Base-by-base conservation (phyloP, 2,113 vertebrate species). In the Platycercus adscitus region DNA sequence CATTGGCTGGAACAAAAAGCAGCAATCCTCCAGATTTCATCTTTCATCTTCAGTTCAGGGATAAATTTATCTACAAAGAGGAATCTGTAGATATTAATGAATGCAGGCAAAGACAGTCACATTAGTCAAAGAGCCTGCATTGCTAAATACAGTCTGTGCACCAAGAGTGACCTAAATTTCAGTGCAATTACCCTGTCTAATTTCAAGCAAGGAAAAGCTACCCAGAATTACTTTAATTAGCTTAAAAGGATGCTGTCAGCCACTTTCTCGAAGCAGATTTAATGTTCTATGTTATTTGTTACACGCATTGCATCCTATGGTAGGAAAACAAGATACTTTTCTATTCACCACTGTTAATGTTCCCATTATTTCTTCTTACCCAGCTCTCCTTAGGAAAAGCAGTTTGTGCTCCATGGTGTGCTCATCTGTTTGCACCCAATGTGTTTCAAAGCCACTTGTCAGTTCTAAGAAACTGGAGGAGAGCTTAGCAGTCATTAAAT, bases 201-300 rank as follows among this genome's bases (percentile, higher is more conserved):
- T 96, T 95, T 89, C 77, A 50, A 84, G 91, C 52, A 81, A 92
- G 92, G 68, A 88, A 95, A 94, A 92, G 37, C 91, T 89, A 65
- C 90, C 53, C 63, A 87, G 77, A 89, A 96, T 95, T 95, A 91
- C 86, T 86, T 96, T 94, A 94, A 97, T 96, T 95, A 96, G 80
- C 83, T 92, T 89, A 78, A 96, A 92, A 89, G 58, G 88, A 81
- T 71, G 86, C 69, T 88, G 80, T 75, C 92, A 86, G 77, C 72
- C 69, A 52, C 82, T 79, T 89, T 94, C 90, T 86, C 2, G 0
- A 44, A 84, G 88, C 50, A 78, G 64, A 84, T 75, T 88, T 52
- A 78, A 80, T 94, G 93, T 70, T 91, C 70, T 86, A 3, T 86
- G 83, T 37, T 93, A 44, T 85, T 93, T 2, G 0, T 21, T 83